Base-by-base conservation (phyloP, 2,113 vertebrate genomes). In the Cercopithecus mona region DNA sequence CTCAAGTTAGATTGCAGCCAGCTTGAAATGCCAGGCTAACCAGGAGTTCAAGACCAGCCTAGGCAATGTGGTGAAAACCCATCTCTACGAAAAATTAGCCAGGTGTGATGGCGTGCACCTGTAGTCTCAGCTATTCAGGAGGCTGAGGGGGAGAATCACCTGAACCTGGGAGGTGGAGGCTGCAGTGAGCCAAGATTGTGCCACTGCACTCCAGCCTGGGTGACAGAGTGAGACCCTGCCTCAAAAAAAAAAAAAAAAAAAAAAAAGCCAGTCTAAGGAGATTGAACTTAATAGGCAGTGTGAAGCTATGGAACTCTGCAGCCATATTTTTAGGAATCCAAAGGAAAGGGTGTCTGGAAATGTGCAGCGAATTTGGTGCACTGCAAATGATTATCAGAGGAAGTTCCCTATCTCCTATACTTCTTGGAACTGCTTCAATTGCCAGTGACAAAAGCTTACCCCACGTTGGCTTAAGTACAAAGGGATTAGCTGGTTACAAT, bases 341-440 rank as follows among this genome's bases (percentile, higher is more conserved):
- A 57, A 75, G 72, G 17, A 38, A 59, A 76, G 66, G 43, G 27
- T 13, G 8, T 48, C 66, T n/a, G 30, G 40, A 52, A 48, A n/a
- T 50, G 22, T 0, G 8, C 35, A 27, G 45, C 23, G 18, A 52
- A 72, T 27, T 52, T 43, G 32, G 32, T 35, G 30, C 85, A 40
- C 22, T 9, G 17, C 8, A 27, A 59, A 10, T 8, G 48, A 10
- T 70, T 55, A 16, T 84, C 27, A 43, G 57, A 70, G 73, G 68
- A 32, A 17, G 14, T 30, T 52, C 52, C 6, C 0, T 25, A 2
- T 55, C 6, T n/a, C 25, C 45, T 25, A 1, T 11, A 5, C 48
- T 18, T n/a, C 8, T 43, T 1, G 3, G 73, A 16, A 32, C 25
- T 30, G 1, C 57, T 75, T 93, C 83, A 25, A 2, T 50, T 8